Conservation (phyloP, 2,113 vertebrate genomes). For the Sakesphorus luctuosus region DNA sequence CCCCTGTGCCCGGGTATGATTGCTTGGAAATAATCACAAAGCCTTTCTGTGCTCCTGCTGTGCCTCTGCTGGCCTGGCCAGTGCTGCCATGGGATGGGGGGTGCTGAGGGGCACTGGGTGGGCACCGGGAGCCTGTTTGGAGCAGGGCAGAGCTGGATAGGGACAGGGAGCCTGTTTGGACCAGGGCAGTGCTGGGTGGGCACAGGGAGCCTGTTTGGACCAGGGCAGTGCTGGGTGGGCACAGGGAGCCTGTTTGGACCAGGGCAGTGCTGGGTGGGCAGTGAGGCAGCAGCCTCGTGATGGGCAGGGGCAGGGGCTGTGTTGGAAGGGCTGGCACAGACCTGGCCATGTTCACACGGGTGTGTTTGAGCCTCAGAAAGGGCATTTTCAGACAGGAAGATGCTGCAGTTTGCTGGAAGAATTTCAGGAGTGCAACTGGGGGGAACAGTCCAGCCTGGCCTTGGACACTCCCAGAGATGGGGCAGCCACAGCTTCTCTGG, state of each 20-base stretch:
- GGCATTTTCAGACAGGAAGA: background rate
- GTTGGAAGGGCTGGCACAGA: background rate
- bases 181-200: background rate
- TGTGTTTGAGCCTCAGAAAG: fast-evolving
- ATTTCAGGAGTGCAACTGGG: background rate
- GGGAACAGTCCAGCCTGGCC: background rate
- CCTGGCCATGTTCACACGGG: fast-evolving
- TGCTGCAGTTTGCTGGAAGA: background rate
- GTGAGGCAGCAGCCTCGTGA: background rate
- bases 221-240: background rate
- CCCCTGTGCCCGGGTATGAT: background rate
- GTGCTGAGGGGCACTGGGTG: background rate
- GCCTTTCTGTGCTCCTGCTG: fast-evolving
- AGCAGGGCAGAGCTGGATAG: background rate
- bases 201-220: background rate
- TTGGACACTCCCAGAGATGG: background rate
- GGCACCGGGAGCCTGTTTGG: background rate
- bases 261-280: background rate
- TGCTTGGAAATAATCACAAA: fast-evolving
- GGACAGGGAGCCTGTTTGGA: background rate
- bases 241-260: background rate
- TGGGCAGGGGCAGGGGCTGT: background rate
- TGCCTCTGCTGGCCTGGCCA: background rate
- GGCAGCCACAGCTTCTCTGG: background rate
- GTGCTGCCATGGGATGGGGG: background rate